Conservation (phyloP, 2,888 invertebrate genomes). For the Sarcophaga variegata region DNA sequence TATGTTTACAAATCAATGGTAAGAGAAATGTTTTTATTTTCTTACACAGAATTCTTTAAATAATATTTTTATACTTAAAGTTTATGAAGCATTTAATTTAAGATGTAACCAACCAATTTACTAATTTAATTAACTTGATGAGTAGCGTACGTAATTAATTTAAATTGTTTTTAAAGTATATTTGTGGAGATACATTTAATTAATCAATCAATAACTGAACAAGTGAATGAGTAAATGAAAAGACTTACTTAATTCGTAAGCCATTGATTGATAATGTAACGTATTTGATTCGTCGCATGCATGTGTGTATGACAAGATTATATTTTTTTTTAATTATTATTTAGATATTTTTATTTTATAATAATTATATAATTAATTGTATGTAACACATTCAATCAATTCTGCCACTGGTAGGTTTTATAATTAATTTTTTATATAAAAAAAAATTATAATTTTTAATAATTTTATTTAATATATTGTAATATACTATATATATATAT, state of each 20-base stretch:
- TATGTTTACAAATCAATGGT: conserved; percentile 15
- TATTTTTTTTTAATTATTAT: too few species aligned
- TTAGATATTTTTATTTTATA: too few species aligned
- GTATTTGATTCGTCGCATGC: neutral
- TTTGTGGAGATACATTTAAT: neutral
- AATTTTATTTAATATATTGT: neutral
- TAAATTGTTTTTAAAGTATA: neutral
- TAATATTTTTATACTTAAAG: neutral
- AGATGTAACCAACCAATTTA: neutral
- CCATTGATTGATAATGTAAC: neutral
- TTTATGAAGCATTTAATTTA: neutral
- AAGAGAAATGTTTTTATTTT: neutral
- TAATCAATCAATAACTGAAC: neutral
- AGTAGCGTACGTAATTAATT: neutral
- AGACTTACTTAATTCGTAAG: too few species aligned
- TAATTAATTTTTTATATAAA: neutral
- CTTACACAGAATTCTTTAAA: neutral
- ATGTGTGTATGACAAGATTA: neutral
- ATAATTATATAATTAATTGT: too few species aligned
- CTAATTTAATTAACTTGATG: neutral
- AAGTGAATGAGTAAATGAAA: neutral
- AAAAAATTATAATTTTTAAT: neutral
- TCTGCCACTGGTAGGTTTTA: too few species aligned
- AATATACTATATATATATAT: neutral
- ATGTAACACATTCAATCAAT: too few species aligned